Conservation (phyloP, 1,140 invertebrate species). For the Hylaeus volcanicus region DNA sequence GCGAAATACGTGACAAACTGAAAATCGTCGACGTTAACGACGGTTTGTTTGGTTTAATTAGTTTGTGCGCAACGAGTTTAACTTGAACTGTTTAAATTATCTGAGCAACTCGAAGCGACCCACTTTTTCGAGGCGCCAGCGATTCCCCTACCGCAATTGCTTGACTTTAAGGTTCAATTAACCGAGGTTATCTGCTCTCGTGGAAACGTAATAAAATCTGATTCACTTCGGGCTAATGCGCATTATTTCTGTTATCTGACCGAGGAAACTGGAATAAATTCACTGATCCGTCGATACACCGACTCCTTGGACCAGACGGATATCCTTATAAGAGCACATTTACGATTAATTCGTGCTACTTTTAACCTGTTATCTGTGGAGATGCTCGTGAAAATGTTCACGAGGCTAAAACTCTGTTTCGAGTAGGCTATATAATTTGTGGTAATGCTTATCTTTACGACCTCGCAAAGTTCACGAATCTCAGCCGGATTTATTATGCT, state of each 20-base stretch:
- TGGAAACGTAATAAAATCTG: background rate
- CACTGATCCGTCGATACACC: too few relatives aligned
- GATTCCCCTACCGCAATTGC: background rate
- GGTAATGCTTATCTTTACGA: too few relatives aligned
- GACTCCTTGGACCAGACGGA: too few relatives aligned
- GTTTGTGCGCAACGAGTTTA: slow-evolving; percentile 7
- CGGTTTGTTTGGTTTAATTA: slow-evolving; percentile 46
- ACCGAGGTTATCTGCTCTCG: too few relatives aligned
- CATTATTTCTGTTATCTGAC: slow-evolving; percentile 1
- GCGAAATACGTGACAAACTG: background rate
- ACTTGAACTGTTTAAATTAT: slow-evolving; percentile 17
- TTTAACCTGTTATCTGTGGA: too few relatives aligned
- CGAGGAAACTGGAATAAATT: background rate
- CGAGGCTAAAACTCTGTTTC: too few relatives aligned
- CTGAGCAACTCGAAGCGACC: slow-evolving; percentile 9
- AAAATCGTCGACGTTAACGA: slow-evolving; percentile 19
- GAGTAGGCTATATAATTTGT: too few relatives aligned
- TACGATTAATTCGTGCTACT: too few relatives aligned
- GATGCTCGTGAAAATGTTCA: too few relatives aligned
- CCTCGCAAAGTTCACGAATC: too few relatives aligned
- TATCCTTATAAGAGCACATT: too few relatives aligned
- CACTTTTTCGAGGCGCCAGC: slow-evolving; percentile 14
- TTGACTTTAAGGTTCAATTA: background rate
- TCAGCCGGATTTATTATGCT: too few relatives aligned
- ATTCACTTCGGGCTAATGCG: background rate